Base-by-base conservation (phyloP, 1,140 invertebrate genomes). In the Procambarus virginalis region DNA sequence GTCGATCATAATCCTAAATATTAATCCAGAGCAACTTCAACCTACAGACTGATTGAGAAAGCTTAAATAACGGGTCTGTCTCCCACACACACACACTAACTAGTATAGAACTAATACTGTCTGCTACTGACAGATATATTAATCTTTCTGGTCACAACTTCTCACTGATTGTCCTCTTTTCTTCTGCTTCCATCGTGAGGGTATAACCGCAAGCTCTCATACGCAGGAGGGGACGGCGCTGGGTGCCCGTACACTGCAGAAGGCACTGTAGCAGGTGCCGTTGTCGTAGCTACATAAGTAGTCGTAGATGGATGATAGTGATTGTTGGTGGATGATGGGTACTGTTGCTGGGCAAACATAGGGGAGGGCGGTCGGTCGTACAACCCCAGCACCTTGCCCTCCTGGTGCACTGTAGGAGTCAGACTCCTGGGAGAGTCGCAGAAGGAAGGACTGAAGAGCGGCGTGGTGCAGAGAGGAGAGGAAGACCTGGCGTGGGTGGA, bases 361-460 rank as follows among this genome's bases (percentile, higher is more conserved):
- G 87, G 87, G 46, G 87, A 89, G 10, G 87, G 75, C n/a, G 87
- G 82, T 14, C 87, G 34, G 55, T 89, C 87, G 87, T 78, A 89
- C 22, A 89, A 70, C 55, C 64, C 60, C 60, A 60, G 60, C 45
- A 60, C 58, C 48, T 79, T 70, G 10, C 3, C 55, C 22, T 89
- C 87, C 34, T 83, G 81, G 49, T 77, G 81, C 46, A 83, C 75
- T 10, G 87, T 89, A 14, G 87, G 87, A 3, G 87, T 89, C 68
- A 89, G 87, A 48, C 87, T 89, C 20, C 87, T 76, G 34, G 87
- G 87, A 3, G 87, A 83, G 87, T 89, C 87, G 81, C 87, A 89
- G 87, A 89, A 89, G 73, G 80, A 8, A 58, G 87, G 49, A 75
- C 87, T 89, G 81, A 89, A 89, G 73, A 89, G 87, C 5, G 87